Conservation (phyloP, 2,888 invertebrate species). For the Magallana nippona region DNA sequence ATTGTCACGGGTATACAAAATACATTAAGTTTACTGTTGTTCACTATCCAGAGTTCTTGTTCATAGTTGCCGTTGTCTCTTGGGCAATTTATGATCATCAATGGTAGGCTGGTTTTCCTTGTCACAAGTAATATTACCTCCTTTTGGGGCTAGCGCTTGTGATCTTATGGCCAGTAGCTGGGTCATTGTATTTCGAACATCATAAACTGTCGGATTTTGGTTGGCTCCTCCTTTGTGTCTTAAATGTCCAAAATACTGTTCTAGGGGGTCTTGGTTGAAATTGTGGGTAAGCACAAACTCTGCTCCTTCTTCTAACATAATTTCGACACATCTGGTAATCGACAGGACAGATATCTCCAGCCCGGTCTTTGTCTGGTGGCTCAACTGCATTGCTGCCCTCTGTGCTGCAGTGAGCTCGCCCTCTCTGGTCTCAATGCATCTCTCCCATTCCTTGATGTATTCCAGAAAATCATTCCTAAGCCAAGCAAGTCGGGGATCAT, state of each 20-base stretch:
- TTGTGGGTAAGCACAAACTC: constrained; percentile 48
- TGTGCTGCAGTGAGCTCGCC: neutral
- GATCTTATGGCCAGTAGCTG: constrained; percentile 40
- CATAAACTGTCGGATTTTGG: constrained; percentile 48
- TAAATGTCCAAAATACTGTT: constrained; percentile 52
- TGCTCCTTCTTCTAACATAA: constrained; percentile 44
- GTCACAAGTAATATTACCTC: constrained; percentile 39
- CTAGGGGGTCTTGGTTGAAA: constrained; percentile 52
- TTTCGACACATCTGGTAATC: constrained; percentile 21
- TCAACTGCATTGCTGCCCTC: neutral
- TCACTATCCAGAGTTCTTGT: no score
- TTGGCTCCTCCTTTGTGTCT: constrained; percentile 39
- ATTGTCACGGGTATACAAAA: no score
- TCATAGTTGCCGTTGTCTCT: no score
- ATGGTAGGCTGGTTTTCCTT: neutral
- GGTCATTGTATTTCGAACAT: constrained; percentile 44
- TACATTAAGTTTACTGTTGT: no score
- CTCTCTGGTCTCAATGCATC: neutral
- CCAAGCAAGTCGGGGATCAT: constrained; percentile 28
- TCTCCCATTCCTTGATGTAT: constrained; percentile 36
- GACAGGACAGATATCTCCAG: neutral
- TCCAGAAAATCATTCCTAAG: constrained; percentile 20
- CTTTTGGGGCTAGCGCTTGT: constrained; percentile 44
- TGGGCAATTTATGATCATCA: constrained; percentile 24
- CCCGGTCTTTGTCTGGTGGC: neutral